Evolutionary conservation across 2,113 vertebrate genomes (phyloP), one percentile per base, ranked within the genome.

Genomic region (Dipodomys stephensi): DNA sequence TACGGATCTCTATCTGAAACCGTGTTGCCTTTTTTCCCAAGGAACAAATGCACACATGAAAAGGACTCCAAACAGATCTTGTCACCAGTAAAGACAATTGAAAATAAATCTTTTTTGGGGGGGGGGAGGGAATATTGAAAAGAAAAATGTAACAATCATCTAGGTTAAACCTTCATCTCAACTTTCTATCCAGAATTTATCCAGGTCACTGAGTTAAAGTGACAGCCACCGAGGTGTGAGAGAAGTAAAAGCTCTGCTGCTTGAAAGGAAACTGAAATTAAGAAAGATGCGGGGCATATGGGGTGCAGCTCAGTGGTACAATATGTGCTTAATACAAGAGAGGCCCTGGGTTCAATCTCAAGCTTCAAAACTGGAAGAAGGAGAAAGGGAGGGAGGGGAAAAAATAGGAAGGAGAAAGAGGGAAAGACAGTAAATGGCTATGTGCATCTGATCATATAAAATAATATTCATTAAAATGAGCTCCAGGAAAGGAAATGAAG

Each of bases 161-260:
- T 94, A 60, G 30, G 81, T 89, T 84, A 90, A 96, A 81, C 5
- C 35, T 39, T 71, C 30, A 73, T 12, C 64, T 32, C 62, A 80
- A 88, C 23, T 83, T 94, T 76, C 87, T 87, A 57, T 65, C 46
- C 79, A 68, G 69, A 93, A 94, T 93, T 23, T 91, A 91, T 78
- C 87, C 88, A 90, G 87, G 92, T 96, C 96, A 96, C 65, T 44
- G 68, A 87, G 85, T 27, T 89, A 62, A 80, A 89, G 12, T 57
- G 83, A 86, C 80, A 83, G 28, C 44, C 12, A 32, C n/a, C 53
- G 53, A 92, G 80, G 46, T 89, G 32, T 64, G 69, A 81, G 0
- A 80, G 72, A 87, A 95, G 95, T 60, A 81, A 91, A 92, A 93
- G 82, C 22, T 0, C 0, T 65, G 79, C 69, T 22, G 13, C 22